Percentiles rank a stretch among this genome's conserved stretches.
Conservation (phyloP, 2,113 vertebrate genomes). For the Beaufortia kweichowensis region DNA sequence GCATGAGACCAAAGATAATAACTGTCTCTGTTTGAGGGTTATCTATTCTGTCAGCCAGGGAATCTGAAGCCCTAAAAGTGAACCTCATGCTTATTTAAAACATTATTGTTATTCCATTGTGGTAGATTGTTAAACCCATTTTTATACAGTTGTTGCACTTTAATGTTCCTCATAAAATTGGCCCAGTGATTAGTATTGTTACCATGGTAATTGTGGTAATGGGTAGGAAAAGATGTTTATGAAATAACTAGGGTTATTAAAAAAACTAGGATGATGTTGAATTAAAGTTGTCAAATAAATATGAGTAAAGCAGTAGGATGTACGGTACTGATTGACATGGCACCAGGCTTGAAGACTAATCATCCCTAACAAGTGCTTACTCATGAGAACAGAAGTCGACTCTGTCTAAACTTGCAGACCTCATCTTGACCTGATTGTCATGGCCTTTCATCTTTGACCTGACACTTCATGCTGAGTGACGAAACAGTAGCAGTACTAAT, state of each 20-base stretch:
- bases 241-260: too few species aligned
- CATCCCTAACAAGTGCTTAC: conserved; percentile 1
- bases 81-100: neutral
- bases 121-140: too few species aligned
- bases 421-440: conserved; percentile 2
- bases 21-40: neutral
- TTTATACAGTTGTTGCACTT: too few species aligned
- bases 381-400: conserved; percentile 10
- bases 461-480: neutral
- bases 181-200: too few species aligned
- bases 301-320: neutral
- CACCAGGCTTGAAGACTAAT: neutral
- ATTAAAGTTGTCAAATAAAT: too few species aligned
- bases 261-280: too few species aligned
- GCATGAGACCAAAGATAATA: neutral
- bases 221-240: neutral
- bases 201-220: neutral
- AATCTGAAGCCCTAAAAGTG: neutral
- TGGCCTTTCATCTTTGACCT: conserved; percentile 20
- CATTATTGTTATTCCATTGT: neutral
- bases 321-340: neutral
- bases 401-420: conserved; percentile 11
- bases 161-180: too few species aligned
- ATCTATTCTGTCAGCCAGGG: neutral
- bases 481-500: neutral